These are phyloP conservation scores for Drosophila setosimentum DNA, from an alignment of 2,888 invertebrate genomes.

Conservation along the genomic window DNA sequence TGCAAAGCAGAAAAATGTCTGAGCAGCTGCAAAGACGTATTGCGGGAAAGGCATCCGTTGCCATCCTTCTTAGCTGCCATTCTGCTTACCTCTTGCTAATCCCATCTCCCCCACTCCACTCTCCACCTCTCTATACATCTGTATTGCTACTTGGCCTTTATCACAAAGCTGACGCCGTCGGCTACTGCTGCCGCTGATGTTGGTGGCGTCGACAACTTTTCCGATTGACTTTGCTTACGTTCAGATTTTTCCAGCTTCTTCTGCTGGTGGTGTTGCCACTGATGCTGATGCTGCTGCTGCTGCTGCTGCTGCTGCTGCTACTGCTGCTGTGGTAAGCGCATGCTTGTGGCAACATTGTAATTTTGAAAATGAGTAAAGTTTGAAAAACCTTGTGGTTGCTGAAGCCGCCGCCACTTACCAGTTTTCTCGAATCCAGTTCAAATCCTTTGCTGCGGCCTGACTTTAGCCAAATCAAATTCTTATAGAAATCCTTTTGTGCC, in stretches of 20 bases:
- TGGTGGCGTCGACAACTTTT: slow-evolving; percentile 74
- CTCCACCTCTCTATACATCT: background rate
- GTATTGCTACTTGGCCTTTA: slow-evolving; percentile 41
- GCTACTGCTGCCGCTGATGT: slow-evolving; percentile 20
- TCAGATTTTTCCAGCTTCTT: slow-evolving; percentile 77
- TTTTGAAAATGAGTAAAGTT: slow-evolving; percentile 84
- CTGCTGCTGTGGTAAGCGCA: slow-evolving; percentile 61
- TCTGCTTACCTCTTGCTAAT: background rate
- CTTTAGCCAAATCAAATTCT: slow-evolving; percentile 73
- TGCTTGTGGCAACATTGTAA: slow-evolving; percentile 82
- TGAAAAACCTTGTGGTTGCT: slow-evolving; percentile 76
- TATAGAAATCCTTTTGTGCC: slow-evolving; percentile 60
- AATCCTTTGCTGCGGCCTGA: slow-evolving; percentile 63
- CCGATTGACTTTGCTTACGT: slow-evolving; percentile 82
- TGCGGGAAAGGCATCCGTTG: slow-evolving; percentile 52
- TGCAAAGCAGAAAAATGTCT: slow-evolving; percentile 72
- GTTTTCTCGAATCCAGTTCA: slow-evolving; percentile 3
- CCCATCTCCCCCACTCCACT: background rate
- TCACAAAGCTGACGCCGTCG: slow-evolving; percentile 54
- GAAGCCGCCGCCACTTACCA: slow-evolving; percentile 4
- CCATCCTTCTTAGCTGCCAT: slow-evolving; percentile 26
- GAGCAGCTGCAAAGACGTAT: slow-evolving; percentile 56
- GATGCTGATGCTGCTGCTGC: slow-evolving; percentile 5
- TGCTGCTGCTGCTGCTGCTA: slow-evolving; percentile 7
- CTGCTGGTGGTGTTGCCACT: background rate